Evolutionary conservation across 2,113 vertebrate species (phyloP).

Genomic region (Hipposideros armiger): DNA sequence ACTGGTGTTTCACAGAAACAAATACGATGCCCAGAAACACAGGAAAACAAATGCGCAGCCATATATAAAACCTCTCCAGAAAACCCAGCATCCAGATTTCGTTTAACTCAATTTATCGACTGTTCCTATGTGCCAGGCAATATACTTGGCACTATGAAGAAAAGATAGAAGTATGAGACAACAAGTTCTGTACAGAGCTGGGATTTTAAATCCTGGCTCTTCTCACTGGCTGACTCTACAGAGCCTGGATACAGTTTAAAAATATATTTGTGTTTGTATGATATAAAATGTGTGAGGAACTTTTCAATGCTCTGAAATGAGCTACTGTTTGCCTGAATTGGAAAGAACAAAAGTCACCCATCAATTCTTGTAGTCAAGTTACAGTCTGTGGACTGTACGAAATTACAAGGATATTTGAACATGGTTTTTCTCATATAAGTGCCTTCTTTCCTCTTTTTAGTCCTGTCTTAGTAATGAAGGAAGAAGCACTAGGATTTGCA

Average conservation of each 20-base stretch:
- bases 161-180: background rate
- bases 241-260: background rate
- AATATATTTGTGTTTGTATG: constrained; percentile 6
- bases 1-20: background rate
- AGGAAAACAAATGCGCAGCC: background rate
- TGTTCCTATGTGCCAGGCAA: background rate
- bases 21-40: constrained; percentile 20
- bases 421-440: background rate
- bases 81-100: constrained; percentile 50
- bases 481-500: background rate
- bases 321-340: background rate
- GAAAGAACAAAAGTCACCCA: background rate
- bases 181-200: constrained; percentile 19
- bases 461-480: background rate
- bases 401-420: background rate
- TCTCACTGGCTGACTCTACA: background rate
- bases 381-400: background rate
- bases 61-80: background rate
- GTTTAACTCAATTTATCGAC: background rate
- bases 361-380: background rate
- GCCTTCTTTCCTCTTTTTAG: background rate
- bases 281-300: constrained; percentile 31
- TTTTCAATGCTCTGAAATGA: constrained; percentile 48
- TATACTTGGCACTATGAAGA: constrained; percentile 32
- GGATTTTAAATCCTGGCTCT: constrained; percentile 47